Base-by-base conservation (phyloP, 2,797 vertebrate species). In the Acridotheres tristis region DNA sequence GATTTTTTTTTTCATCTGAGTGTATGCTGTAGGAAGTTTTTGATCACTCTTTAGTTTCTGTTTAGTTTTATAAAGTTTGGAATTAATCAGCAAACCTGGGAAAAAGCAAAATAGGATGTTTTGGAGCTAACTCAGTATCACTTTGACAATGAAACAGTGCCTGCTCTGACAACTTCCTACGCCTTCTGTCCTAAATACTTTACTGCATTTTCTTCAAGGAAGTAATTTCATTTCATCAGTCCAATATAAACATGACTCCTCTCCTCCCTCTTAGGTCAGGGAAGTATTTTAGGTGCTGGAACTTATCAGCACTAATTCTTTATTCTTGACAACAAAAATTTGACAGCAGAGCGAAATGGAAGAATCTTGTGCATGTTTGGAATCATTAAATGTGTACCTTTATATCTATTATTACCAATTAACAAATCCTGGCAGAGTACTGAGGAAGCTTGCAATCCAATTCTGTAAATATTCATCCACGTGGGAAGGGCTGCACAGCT, bases 381-480 rank as follows among this genome's bases (percentile, higher is more conserved):
- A 88, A 76, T 74, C 63, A 76, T 93, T 95, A 93, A 93, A 91
- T 40, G 11, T 68, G 51, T 36, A 86, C 16, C 20, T 57, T 40
- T 65, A 57, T 80, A 93, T 91, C 38, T 95, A 84, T 69, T 85
- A 61, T 95, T 92, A 78, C 92, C 92, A 96, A 95, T 97, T 97
- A 97, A 83, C 29, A 36, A 78, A 78, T 34, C 26, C 89, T 88
- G 59, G 48, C 59, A 88, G 88, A 88, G 76, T 27, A 59, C 4
- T 45, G 90, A 96, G 90, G 58, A 88, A 90, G 78, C 43, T 30
- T 85, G 58, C 0, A 0, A 76, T 62, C 48, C 2, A 0, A 13
- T 57, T 84, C 89, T 86, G 66, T 76, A 93, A 92, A 93, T 67
- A 88, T n/a, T 65, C 40, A 47, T 45, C 45, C 73, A 82, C 0